Conservation (phyloP, 1,140 invertebrate species). For the Apis laboriosa region DNA sequence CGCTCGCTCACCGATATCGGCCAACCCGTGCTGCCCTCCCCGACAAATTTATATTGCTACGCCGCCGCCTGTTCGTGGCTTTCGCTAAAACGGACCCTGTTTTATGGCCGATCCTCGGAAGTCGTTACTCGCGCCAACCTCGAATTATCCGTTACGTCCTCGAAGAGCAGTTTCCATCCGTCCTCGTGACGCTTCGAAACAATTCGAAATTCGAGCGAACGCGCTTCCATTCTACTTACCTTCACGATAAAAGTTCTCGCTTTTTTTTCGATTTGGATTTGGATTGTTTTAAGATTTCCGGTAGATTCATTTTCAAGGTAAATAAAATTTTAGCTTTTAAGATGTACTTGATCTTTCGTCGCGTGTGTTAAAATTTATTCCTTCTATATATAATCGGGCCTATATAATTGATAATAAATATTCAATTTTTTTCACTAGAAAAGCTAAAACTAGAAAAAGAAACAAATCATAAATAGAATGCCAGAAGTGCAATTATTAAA, state of each 20-base stretch:
- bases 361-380: too few relatives aligned
- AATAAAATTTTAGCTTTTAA: too few relatives aligned
- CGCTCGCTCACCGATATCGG: constrained; percentile 31
- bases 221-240: background rate
- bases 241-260: background rate
- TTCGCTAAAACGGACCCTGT: constrained; percentile 57
- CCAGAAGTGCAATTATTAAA: constrained; percentile 23
- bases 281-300: too few relatives aligned
- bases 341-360: too few relatives aligned
- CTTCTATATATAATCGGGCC: too few relatives aligned
- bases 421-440: too few relatives aligned
- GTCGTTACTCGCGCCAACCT: constrained; percentile 60
- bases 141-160: constrained; percentile 65
- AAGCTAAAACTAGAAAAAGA: too few relatives aligned
- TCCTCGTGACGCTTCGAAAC: background rate
- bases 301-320: too few relatives aligned
- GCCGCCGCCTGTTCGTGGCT: constrained; percentile 34
- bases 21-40: constrained; percentile 6
- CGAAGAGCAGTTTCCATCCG: constrained; percentile 37
- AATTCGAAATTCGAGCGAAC: background rate
- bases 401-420: too few relatives aligned
- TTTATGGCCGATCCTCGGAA: constrained; percentile 50
- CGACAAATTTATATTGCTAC: constrained; percentile 67
- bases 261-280: too few relatives aligned
- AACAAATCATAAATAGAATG: background rate